These are phyloP conservation scores for Holothuria glaberrima DNA, from an alignment of 35 echinoderm and acorn worm genomes.

Conservation along the genomic window DNA sequence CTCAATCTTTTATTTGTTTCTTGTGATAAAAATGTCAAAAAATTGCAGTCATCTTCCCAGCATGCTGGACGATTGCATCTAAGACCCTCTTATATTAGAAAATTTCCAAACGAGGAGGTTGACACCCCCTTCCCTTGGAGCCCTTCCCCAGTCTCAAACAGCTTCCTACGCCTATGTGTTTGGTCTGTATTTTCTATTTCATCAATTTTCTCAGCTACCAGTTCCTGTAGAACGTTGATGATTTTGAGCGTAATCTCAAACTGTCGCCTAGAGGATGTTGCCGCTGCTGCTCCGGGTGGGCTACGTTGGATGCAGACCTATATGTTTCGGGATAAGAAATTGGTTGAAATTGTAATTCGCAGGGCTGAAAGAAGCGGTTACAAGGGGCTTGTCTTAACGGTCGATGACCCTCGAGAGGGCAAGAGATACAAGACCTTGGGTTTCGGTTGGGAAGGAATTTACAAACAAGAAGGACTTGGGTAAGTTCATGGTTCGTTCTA, in stretches of 20 bases:
- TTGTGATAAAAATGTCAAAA: too few species aligned
- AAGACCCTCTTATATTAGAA: too few species aligned
- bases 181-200: neutral
- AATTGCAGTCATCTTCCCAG: too few species aligned
- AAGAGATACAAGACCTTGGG: conserved; percentile 9
- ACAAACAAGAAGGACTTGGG: neutral
- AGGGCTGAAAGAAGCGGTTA: conserved; percentile 21
- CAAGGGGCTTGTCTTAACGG: conserved; percentile 33
- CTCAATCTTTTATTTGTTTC: too few species aligned
- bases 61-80: too few species aligned
- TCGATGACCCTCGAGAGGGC: conserved; percentile 19
- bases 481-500: neutral
- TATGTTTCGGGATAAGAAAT: conserved; percentile 20
- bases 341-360: conserved; percentile 4
- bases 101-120: too few species aligned
- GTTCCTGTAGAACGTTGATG: conserved; percentile 14
- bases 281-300: conserved; percentile 11
- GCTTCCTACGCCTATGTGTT: too few species aligned
- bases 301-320: conserved; percentile 35
- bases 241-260: conserved; percentile 17
- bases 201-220: conserved; percentile 49
- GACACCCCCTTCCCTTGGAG: too few species aligned
- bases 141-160: too few species aligned
- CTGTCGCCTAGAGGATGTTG: conserved; percentile 27
- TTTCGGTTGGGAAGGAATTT: neutral